A percentile compares a stretch with the other conserved stretches of the same genome.
phyloP scores from a whole-genome alignment of 2,797 vertebrate species.

The Poeciliopsis presidionis region DNA sequence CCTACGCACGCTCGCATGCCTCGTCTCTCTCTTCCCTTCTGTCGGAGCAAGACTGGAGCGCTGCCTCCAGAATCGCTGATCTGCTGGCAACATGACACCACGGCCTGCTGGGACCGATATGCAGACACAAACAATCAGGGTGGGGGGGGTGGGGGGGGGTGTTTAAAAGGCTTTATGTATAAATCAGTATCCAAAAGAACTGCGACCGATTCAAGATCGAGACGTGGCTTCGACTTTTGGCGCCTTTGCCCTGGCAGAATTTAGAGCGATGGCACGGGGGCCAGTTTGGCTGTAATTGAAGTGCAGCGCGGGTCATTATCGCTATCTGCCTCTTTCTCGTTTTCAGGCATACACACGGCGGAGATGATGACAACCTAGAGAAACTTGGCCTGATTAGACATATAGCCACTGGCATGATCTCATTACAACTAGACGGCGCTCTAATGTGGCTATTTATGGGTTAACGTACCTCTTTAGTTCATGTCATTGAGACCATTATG shows the following conservation, averaged over 20 bases:
- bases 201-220: conserved; percentile 2
- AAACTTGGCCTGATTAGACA: conserved; percentile 37
- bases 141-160: not conserved
- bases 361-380: conserved; percentile 48
- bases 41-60: conserved; percentile 51
- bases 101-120: conserved; percentile 52
- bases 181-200: not conserved
- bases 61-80: conserved; percentile 59
- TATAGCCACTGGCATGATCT: conserved; percentile 40
- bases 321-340: conserved; percentile 33
- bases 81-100: conserved; percentile 59
- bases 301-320: conserved; percentile 22
- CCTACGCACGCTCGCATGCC: conserved; percentile 46
- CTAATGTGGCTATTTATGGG: conserved; percentile 32
- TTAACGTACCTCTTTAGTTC: conserved; percentile 15
- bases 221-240: conserved; percentile 4
- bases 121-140: conserved; percentile 19
- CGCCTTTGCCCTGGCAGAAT: not conserved
- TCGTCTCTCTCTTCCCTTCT: conserved; percentile 46
- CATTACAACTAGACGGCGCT: conserved; percentile 37
- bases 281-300: conserved; percentile 26
- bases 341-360: conserved; percentile 7
- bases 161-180: conserved; percentile 17
- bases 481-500: not conserved
- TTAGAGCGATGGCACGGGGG: conserved; percentile 12